A percentile compares a stretch with the other conserved stretches of the same genome.
Evolutionary conservation across 2,113 vertebrate species (phyloP).

Genomic region (Coptodon rendalli): DNA sequence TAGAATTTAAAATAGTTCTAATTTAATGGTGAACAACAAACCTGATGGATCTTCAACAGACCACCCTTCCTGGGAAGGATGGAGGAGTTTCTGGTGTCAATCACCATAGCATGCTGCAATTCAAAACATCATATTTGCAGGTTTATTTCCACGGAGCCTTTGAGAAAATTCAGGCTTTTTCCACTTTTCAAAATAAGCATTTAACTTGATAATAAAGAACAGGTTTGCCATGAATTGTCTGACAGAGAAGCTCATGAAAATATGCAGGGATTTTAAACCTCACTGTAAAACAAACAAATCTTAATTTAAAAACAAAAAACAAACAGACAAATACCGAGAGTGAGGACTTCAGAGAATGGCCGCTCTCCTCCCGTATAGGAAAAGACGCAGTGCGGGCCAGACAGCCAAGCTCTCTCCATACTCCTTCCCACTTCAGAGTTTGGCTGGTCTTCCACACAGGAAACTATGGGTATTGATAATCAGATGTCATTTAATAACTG

Average conservation of each 20-base stretch:
- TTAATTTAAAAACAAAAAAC: not conserved
- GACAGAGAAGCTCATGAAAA: not conserved
- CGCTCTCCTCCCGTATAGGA: constrained; percentile 89
- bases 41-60: constrained; percentile 95
- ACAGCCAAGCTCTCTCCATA: constrained; percentile 93
- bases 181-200: not conserved
- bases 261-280: not conserved
- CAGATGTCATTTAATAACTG: not conserved
- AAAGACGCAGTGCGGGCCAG: constrained; percentile 89
- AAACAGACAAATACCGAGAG: constrained; percentile 76
- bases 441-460: constrained; percentile 92
- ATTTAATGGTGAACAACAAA: constrained; percentile 6
- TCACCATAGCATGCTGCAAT: constrained; percentile 87
- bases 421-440: constrained; percentile 91
- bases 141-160: not conserved
- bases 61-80: constrained; percentile 87
- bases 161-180: not conserved
- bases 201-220: not conserved
- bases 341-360: constrained; percentile 94
- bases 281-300: not conserved
- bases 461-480: constrained; percentile 69
- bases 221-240: not conserved
- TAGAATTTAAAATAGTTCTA: not conserved
- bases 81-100: constrained; percentile 90
- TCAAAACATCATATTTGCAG: not conserved